These are phyloP conservation scores for Marisa cornuarietis DNA, from an alignment of 1,140 invertebrate species.

Conservation along the genomic window DNA sequence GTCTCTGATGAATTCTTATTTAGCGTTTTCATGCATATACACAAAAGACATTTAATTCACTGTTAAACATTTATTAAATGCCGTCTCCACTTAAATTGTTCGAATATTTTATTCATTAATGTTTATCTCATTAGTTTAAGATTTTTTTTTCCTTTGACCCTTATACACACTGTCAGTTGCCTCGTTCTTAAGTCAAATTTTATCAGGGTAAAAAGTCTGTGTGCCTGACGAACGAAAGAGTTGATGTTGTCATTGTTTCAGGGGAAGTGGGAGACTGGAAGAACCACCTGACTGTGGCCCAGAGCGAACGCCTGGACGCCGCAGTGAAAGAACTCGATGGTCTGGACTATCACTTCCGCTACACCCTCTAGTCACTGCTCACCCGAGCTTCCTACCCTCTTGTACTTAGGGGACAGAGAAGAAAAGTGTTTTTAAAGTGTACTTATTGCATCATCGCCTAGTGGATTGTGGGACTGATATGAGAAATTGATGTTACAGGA, in stretches of 20 bases:
- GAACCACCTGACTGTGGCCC: constrained; percentile 64
- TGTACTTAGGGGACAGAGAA: constrained; percentile 1
- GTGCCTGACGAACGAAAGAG: constrained; percentile 35
- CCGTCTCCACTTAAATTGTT: too few species aligned
- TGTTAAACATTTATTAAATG: too few species aligned
- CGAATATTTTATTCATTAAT: too few species aligned
- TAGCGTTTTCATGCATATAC: too few species aligned
- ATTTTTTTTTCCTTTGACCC: not conserved
- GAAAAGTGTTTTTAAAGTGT: not conserved
- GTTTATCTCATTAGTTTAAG: not conserved
- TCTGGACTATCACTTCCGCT: not conserved
- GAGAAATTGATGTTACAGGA: not conserved
- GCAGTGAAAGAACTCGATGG: constrained; percentile 47
- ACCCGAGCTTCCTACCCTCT: not conserved
- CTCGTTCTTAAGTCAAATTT: not conserved
- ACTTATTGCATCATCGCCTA: constrained; percentile 50
- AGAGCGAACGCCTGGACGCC: constrained; percentile 61
- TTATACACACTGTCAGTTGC: not conserved
- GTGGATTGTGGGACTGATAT: constrained; percentile 34
- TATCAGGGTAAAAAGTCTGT: not conserved
- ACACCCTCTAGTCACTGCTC: not conserved
- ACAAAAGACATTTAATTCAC: too few species aligned
- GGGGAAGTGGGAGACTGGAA: constrained; percentile 68
- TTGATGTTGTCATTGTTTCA: constrained; percentile 43
- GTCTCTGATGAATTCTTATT: too few species aligned